Conservation (phyloP, 1,140 invertebrate genomes). For the Coenobita brevimanus region DNA sequence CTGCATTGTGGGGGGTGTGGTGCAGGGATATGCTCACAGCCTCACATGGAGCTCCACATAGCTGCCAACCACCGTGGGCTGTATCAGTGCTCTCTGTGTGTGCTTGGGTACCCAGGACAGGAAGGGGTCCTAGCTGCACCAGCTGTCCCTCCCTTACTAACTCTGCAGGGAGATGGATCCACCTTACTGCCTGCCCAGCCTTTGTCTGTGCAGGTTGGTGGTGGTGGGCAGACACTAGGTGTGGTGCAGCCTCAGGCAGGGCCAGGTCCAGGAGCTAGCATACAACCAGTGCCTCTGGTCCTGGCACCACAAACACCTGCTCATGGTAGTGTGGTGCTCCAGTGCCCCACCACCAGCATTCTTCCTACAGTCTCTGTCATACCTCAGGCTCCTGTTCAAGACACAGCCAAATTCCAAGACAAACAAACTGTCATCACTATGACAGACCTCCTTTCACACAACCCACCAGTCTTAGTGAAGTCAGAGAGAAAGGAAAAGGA, state of each 20-base stretch:
- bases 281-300: conserved; percentile 1
- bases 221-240: not conserved
- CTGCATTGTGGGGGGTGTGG: not conserved
- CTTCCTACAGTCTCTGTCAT: conserved; percentile 8
- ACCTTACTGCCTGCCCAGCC: not conserved
- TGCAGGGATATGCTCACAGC: conserved; percentile 7
- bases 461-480: not conserved
- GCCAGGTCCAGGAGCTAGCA: not conserved
- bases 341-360: conserved; percentile 19
- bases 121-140: conserved; percentile 14
- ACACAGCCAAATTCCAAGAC: not conserved
- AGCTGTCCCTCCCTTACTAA: conserved; percentile 25
- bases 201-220: conserved; percentile 14
- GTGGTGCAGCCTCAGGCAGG: no score
- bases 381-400: conserved; percentile 1
- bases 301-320: conserved; percentile 1
- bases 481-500: no score
- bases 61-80: conserved; percentile 30
- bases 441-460: not conserved
- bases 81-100: conserved; percentile 55
- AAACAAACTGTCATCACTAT: conserved; percentile 17
- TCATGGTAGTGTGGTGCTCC: conserved; percentile 23
- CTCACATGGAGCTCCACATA: conserved; percentile 31
- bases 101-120: conserved; percentile 40
- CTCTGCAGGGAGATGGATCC: conserved; percentile 38